Evolutionary conservation across 2,888 invertebrate species (phyloP), one percentile per base, ranked within the genome.

Genomic region (Cheiracanthium punctorium): DNA sequence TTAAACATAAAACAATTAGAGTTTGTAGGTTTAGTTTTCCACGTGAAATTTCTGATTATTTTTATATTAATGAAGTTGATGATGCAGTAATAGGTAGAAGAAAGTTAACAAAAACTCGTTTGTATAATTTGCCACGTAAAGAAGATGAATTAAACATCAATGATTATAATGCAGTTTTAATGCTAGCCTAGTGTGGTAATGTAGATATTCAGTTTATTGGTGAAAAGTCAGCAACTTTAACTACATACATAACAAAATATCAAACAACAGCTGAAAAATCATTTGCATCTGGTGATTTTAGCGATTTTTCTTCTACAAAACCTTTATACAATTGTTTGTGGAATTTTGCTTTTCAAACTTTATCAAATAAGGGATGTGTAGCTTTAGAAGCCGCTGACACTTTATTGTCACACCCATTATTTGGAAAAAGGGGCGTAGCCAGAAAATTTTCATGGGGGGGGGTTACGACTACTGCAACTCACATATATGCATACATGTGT

Each of bases 361-460:
- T 48, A 17, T 28, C 0, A 12, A 52, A 52, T 52, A 8, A 32
- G 43, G 74, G 52, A 30, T 74, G 30, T 28, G 52, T 48, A 7
- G 74, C 74, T 17, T n/a, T 58, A 14, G 74, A 74, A 48, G 52
- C 74, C 17, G 43, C 24, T 52, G 74, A 12, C 52, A 74, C 74
- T 28, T n/a, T 58, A 4, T 58, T 58, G 20, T 20, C 24, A 1
- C 17, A 10, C 14, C n/a, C 14, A 14, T 29, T 67, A 28, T 67
- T 28, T 1, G 67, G 67, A 20, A 30, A n/a, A n/a, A n/a, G n/a
- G n/a, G n/a, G n/a, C 64, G 7, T 14, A 14, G 0, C 12, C 24
- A 64, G 2, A 64, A 64, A 64, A 1, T 5, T 24, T 28, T 8
- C n/a, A 24, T 5, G 28, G 64, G 28, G n/a, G 64, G 64, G 0